A percentile compares a stretch with the other conserved stretches of the same genome.
Conservation (phyloP, 2,113 vertebrate genomes). For the Columba janthina region DNA sequence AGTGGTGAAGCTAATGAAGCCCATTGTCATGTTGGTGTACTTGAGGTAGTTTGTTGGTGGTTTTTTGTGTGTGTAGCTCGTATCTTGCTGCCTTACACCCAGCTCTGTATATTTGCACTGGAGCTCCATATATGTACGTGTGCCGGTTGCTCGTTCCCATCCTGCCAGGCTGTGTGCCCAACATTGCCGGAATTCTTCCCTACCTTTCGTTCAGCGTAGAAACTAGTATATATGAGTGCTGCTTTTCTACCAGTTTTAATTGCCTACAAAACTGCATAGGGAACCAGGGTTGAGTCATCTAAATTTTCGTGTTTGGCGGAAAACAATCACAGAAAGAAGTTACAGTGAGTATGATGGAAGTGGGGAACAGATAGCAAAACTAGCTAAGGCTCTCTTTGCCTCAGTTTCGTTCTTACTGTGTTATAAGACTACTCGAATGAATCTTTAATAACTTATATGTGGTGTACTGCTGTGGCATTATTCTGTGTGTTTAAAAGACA, state of each 20-base stretch:
- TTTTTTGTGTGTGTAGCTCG: neutral
- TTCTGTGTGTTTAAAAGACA: neutral
- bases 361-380: neutral
- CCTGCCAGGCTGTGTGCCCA: neutral
- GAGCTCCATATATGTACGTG: rapidly evolving
- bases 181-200: neutral
- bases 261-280: neutral
- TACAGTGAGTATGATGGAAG: neutral
- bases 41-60: neutral
- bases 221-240: neutral
- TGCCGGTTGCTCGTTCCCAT: neutral
- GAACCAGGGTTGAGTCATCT: rapidly evolving
- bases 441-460: neutral
- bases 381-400: neutral
- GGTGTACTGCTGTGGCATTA: neutral
- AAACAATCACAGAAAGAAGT: neutral
- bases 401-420: neutral
- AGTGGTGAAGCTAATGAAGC: neutral
- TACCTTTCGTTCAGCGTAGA: neutral
- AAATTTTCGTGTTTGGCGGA: neutral
- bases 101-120: rapidly evolving
- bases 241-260: neutral
- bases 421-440: neutral
- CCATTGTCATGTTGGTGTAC: neutral
- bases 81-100: neutral